phyloP scores from a whole-genome alignment of 2,888 invertebrate genomes.

The Globia sparganii region DNA sequence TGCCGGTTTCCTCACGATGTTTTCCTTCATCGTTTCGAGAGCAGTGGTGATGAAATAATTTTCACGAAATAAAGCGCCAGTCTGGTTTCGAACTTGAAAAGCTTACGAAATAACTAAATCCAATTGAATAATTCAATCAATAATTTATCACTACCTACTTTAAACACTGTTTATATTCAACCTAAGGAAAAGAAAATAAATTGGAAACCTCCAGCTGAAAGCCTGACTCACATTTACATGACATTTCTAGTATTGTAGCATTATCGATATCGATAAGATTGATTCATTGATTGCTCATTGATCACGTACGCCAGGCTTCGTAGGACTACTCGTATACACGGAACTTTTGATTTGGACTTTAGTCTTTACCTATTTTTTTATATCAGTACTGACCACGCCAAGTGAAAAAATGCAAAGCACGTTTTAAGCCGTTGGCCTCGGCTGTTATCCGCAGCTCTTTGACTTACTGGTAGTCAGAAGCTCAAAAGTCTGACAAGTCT shows the following conservation, averaged over 20 bases:
- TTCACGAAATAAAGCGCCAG: too few species aligned
- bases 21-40: too few species aligned
- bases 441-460: too few species aligned
- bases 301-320: slow-evolving; percentile 52
- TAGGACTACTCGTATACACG: not conserved
- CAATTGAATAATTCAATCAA: slow-evolving; percentile 1
- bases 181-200: not conserved
- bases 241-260: slow-evolving; percentile 34
- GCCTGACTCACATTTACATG: slow-evolving; percentile 39
- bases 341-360: slow-evolving; percentile 37
- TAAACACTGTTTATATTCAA: not conserved
- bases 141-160: not conserved
- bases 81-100: not conserved
- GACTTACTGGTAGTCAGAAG: too few species aligned
- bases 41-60: too few species aligned
- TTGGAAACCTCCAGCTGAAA: not conserved
- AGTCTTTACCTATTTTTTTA: not conserved
- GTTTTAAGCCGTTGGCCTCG: too few species aligned
- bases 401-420: too few species aligned
- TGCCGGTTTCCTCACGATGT: too few species aligned
- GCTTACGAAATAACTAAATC: not conserved
- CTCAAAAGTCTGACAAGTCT: too few species aligned
- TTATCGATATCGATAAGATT: slow-evolving; percentile 51
- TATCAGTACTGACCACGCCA: too few species aligned
- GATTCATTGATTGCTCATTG: slow-evolving; percentile 41